Percentiles rank a stretch among this genome's conserved stretches.
Conservation (phyloP, 2,888 invertebrate genomes). For the Lithophane ornitopus region DNA sequence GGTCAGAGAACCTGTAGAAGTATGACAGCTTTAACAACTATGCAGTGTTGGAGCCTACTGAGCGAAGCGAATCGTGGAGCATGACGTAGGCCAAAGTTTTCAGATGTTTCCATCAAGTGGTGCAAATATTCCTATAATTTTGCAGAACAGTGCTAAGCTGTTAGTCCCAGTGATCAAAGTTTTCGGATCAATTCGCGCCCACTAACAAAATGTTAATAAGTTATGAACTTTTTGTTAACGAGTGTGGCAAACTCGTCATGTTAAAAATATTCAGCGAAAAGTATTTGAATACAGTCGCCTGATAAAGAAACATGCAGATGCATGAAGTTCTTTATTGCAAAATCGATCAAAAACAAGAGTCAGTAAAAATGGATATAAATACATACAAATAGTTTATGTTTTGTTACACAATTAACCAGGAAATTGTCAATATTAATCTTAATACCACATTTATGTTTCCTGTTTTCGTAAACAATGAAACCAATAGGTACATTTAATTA, state of each 20-base stretch:
- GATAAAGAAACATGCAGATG: neutral
- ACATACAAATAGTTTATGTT: neutral
- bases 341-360: conserved; percentile 7
- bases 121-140: conserved; percentile 20
- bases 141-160: neutral
- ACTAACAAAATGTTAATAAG: conserved; percentile 31
- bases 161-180: conserved; percentile 11
- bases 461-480: conserved; percentile 13
- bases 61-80: neutral
- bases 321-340: neutral
- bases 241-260: neutral
- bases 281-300: conserved; percentile 8
- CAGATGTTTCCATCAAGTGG: conserved; percentile 12
- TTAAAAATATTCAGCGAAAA: conserved; percentile 15
- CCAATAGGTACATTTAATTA: conserved; percentile 28
- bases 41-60: neutral
- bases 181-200: conserved; percentile 16
- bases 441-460: conserved; percentile 20
- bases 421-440: conserved; percentile 16
- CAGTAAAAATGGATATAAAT: neutral
- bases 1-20: neutral
- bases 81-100: neutral
- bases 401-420: conserved; percentile 24
- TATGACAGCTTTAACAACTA: neutral
- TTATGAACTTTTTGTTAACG: conserved; percentile 1